A percentile compares a stretch with the other conserved stretches of the same genome.
Conservation (phyloP, 2,888 invertebrate genomes). For the Andrena camellia region DNA sequence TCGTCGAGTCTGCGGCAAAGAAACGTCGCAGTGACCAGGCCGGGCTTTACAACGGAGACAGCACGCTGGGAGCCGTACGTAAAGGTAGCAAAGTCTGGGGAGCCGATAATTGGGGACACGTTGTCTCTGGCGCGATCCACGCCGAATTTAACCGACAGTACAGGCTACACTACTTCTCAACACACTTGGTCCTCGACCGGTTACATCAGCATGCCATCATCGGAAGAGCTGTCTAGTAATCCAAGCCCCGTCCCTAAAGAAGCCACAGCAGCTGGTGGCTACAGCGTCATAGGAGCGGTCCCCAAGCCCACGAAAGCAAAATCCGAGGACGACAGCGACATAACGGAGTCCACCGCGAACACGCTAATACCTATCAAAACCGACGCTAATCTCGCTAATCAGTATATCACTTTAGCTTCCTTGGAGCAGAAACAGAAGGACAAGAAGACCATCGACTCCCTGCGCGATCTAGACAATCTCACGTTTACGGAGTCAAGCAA, state of each 20-base stretch:
- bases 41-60: conserved; percentile 65
- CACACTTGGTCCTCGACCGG: conserved; percentile 81
- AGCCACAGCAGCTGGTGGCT: conserved; percentile 66
- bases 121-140: conserved; percentile 82
- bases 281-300: conserved; percentile 79
- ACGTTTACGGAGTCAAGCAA: conserved; percentile 70
- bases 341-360: conserved; percentile 47
- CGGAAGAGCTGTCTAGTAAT: conserved; percentile 80
- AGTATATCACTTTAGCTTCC: conserved; percentile 78
- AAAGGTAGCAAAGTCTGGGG: conserved; percentile 78
- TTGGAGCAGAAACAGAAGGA: conserved; percentile 76
- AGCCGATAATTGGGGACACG: conserved; percentile 75
- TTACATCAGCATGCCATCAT: conserved; percentile 78
- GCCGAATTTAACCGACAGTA: conserved; percentile 81
- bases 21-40: conserved; percentile 76
- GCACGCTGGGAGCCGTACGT: conserved; percentile 82
- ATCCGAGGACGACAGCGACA: conserved; percentile 67
- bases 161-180: conserved; percentile 78
- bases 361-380: conserved; percentile 62
- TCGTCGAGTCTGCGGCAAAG: conserved; percentile 82
- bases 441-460: conserved; percentile 61
- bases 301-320: conserved; percentile 71
- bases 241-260: conserved; percentile 81
- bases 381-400: conserved; percentile 71
- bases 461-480: conserved; percentile 73